A percentile compares a stretch with the other conserved stretches of the same genome.
Evolutionary conservation across 1,140 invertebrate species (phyloP).

Genomic region (Adoxophyes honmai): DNA sequence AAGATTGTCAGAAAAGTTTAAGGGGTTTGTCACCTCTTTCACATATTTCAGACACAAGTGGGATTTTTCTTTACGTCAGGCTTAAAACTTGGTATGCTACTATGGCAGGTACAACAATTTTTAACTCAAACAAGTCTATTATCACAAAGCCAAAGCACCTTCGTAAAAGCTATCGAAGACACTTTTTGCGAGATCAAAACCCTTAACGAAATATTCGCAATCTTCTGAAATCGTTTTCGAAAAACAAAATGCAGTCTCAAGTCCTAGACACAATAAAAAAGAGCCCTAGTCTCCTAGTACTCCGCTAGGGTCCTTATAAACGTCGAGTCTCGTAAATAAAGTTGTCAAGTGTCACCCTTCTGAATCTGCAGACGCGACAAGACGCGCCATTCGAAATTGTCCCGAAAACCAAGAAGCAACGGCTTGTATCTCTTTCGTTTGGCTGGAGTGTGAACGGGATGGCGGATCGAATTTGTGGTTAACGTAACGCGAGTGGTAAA

Average conservation of each 20-base stretch:
- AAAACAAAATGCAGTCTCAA: background rate
- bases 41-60: too few species aligned
- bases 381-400: background rate
- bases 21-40: too few species aligned
- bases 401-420: background rate
- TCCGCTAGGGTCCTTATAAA: background rate
- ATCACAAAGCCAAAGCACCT: too few species aligned
- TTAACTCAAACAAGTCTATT: too few species aligned
- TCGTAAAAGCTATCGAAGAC: too few species aligned
- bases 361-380: constrained; percentile 2
- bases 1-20: too few species aligned
- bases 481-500: background rate
- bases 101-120: too few species aligned
- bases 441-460: background rate
- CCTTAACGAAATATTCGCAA: background rate
- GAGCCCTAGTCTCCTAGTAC: constrained; percentile 2
- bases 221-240: background rate
- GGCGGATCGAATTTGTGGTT: background rate
- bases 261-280: constrained; percentile 2
- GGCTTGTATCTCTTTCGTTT: background rate
- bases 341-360: constrained; percentile 9
- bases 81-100: too few species aligned
- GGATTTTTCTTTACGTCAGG: too few species aligned
- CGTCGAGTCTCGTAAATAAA: constrained; percentile 12
- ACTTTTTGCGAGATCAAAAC: background rate